phyloP scores from a whole-genome alignment of 2,113 vertebrate species.

The Pyrgilauda ruficollis region DNA sequence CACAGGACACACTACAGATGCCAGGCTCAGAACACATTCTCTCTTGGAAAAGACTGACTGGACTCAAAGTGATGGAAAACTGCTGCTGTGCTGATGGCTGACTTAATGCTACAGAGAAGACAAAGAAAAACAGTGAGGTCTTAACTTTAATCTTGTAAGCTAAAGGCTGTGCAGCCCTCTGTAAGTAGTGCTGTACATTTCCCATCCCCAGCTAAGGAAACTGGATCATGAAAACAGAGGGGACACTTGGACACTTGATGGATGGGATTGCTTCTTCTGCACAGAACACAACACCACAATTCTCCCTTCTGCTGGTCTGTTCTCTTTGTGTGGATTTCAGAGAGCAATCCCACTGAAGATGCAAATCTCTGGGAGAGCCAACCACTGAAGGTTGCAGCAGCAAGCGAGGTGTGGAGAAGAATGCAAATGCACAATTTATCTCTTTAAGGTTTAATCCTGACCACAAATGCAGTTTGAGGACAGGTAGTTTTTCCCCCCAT shows the following conservation, averaged over 20 bases:
- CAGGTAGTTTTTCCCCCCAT: background rate
- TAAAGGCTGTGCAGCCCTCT: background rate
- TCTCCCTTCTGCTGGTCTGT: background rate
- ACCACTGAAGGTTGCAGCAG: background rate
- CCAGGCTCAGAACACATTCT: background rate
- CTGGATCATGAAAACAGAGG: background rate
- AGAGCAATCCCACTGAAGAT: no score
- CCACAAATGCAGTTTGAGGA: background rate
- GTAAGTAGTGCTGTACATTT: background rate
- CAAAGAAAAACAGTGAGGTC: background rate
- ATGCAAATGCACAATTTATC: background rate
- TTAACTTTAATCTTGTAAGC: background rate
- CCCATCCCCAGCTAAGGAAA: background rate
- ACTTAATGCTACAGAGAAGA: background rate
- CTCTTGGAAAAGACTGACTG: background rate
- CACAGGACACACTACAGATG: fast-evolving
- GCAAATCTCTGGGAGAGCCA: background rate
- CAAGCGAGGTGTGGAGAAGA: background rate
- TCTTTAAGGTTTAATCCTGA: background rate
- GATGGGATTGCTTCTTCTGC: background rate
- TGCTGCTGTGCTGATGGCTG: background rate
- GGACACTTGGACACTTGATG: background rate
- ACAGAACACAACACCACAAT: fast-evolving
- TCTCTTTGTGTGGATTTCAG: background rate
- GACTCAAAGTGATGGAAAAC: background rate